Evolutionary conservation across 2,113 vertebrate genomes (phyloP), one percentile per base, ranked within the genome.

Genomic region (Cynoglossus semilaevis): DNA sequence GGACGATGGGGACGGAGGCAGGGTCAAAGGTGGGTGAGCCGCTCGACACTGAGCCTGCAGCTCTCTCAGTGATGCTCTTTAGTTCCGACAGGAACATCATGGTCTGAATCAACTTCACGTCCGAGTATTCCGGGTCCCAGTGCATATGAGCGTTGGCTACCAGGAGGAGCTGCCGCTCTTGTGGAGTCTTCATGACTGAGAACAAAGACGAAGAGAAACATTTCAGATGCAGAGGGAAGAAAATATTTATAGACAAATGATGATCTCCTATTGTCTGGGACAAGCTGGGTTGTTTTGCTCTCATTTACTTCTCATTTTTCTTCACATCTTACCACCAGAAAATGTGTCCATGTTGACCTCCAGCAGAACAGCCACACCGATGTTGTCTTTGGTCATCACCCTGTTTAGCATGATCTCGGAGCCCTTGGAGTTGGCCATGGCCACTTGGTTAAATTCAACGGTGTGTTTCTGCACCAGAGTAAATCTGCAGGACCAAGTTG

Each of bases 381-480:
- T 97, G 86, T 99, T 99, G 91, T 99, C 97, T 89, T 99, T 99
- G 11, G 96, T 99, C 97, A 98, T 99, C 53, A 99, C 97, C 80
- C 97, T 85, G 87, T 99, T 99, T 57, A 99, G 42, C 97, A 99
- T 99, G 57, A 96, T 95, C 89, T 99, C 97, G 0, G 96, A 99
- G 14, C 97, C 97, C 85, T 99, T 96, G 0, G 95, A 98, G 89
- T 99, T 99, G 8, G 97, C 97, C 97, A 99, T 98, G 35, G 97
- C 97, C 64, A 99, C 95, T 86, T 99, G 97, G 85, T 99, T 99
- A 88, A 99, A 99, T 90, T 99, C 96, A 82, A 99, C 96, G 0
- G 96, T 96, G 86, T 99, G 94, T 86, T 98, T 98, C 89, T 99
- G 94, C 77, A 99, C 93, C 87, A 97, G 70, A 0, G 93, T 91